These are phyloP conservation scores for Rhingia rostrata DNA, from an alignment of 2,888 invertebrate genomes.

Conservation along the genomic window DNA sequence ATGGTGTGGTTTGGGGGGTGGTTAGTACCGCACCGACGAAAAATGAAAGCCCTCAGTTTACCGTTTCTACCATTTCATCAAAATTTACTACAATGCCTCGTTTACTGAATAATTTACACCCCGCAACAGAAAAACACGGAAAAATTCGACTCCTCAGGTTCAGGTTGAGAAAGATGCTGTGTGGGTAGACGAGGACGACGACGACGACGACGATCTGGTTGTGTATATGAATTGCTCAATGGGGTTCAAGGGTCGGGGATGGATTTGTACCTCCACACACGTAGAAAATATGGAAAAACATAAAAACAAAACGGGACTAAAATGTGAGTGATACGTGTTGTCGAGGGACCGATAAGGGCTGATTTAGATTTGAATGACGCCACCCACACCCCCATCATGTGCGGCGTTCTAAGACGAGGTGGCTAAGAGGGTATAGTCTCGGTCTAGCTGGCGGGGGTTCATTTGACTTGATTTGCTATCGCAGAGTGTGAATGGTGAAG, in stretches of 20 bases:
- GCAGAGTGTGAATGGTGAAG: conserved; percentile 72
- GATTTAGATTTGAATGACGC: conserved; percentile 77
- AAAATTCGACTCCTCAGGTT: conserved; percentile 51
- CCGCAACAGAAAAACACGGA: conserved; percentile 42
- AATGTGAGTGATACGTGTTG: conserved; percentile 78
- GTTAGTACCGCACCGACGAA: conserved; percentile 34
- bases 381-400: conserved; percentile 36
- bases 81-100: conserved; percentile 75
- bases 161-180: conserved; percentile 54
- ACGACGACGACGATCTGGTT: conserved; percentile 8
- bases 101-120: conserved; percentile 74
- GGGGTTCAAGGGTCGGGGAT: not conserved
- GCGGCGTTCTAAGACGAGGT: conserved; percentile 1
- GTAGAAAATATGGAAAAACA: conserved; percentile 74
- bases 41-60: conserved; percentile 66
- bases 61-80: conserved; percentile 71
- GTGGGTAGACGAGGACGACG: not conserved
- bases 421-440: conserved; percentile 16
- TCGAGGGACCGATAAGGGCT: conserved; percentile 77
- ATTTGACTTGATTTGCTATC: conserved; percentile 74
- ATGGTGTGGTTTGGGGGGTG: not conserved
- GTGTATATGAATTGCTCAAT: not conserved
- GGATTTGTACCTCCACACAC: conserved; percentile 58
- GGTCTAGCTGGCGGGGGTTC: conserved; percentile 55
- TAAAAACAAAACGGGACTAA: conserved; percentile 75